Evolutionary conservation across 2,888 invertebrate species (phyloP).

Genomic region (Rotaria macrura): DNA sequence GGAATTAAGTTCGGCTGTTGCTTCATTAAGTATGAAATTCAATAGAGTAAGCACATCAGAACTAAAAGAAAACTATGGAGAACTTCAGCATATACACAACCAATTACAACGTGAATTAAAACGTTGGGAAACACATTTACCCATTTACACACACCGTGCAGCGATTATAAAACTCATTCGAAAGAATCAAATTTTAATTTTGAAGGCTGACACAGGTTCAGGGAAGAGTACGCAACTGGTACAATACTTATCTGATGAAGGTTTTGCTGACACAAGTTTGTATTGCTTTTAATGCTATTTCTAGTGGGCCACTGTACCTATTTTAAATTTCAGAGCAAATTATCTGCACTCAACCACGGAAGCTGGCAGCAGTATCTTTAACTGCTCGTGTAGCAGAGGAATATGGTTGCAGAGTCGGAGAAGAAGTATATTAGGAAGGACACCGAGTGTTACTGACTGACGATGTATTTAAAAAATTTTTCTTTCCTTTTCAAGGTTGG

Average conservation of each 20-base stretch:
- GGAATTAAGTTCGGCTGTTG: too few relatives aligned
- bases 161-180: constrained; percentile 39
- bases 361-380: constrained; percentile 46
- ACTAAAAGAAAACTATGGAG: too few relatives aligned
- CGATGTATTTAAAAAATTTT: too few relatives aligned
- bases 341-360: constrained; percentile 49
- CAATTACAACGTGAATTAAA: constrained; percentile 40
- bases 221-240: constrained; percentile 50
- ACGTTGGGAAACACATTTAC: constrained; percentile 38
- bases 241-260: constrained; percentile 44
- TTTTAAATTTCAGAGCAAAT: constrained; percentile 34
- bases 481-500: too few relatives aligned
- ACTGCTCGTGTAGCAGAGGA: constrained; percentile 45
- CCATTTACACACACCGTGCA: constrained; percentile 41
- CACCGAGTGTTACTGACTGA: too few relatives aligned
- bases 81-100: too few relatives aligned
- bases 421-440: constrained; percentile 34
- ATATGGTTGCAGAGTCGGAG: constrained; percentile 40
- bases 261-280: constrained; percentile 35
- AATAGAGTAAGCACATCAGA: too few relatives aligned
- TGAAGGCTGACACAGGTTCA: constrained; percentile 49
- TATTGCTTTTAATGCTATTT: too few relatives aligned
- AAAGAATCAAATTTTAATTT: constrained; percentile 41
- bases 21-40: too few relatives aligned
- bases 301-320: too few relatives aligned